phyloP scores from a whole-genome alignment of 1,140 invertebrate species.

The Batillaria attramentaria region DNA sequence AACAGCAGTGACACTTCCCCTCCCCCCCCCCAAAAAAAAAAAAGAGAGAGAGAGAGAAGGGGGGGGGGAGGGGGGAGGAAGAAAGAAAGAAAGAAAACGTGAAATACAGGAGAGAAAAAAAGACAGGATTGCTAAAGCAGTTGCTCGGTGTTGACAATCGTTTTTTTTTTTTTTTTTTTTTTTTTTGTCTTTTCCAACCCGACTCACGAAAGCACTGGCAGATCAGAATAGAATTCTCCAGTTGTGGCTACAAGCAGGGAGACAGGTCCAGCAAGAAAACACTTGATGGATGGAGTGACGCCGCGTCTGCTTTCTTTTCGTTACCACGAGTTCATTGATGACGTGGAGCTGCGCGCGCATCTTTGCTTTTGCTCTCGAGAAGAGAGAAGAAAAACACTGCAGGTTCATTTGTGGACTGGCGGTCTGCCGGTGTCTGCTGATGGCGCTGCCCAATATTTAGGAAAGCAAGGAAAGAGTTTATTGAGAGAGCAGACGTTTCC shows the following conservation, averaged over 20 bases:
- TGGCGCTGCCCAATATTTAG: no score
- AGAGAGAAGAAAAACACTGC: background rate
- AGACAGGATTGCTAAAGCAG: background rate
- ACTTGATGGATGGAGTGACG: background rate
- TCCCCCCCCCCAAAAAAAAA: no score
- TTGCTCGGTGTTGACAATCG: background rate
- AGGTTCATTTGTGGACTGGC: no score
- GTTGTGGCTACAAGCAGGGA: no score
- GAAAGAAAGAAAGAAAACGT: background rate
- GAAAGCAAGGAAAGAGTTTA: no score
- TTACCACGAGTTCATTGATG: conserved; percentile 2
- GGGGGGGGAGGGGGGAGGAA: background rate
- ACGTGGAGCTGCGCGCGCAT: no score
- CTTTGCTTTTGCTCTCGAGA: background rate
- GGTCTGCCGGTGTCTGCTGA: no score
- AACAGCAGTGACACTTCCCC: no score
- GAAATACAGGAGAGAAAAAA: background rate
- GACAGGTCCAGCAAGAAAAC: no score
- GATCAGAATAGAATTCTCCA: background rate
- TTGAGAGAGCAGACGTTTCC: no score
- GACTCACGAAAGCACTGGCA: background rate
- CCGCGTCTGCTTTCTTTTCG: background rate
- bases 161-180: background rate
- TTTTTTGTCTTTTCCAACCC: background rate
- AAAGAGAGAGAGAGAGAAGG: background rate